phyloP scores from a whole-genome alignment of 64 coral and sea anemone genomes.

The Stylophora pistillata region DNA sequence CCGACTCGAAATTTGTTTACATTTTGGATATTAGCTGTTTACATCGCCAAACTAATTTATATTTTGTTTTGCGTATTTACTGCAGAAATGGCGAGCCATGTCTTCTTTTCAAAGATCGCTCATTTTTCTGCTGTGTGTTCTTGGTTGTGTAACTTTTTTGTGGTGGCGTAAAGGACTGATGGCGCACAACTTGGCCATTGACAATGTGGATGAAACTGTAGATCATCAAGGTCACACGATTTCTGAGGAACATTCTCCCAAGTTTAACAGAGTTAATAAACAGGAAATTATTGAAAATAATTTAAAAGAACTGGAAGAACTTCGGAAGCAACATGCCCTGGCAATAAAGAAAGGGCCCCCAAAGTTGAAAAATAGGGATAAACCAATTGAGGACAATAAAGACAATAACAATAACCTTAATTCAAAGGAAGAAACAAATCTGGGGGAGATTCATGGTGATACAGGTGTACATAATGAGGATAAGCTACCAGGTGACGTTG shows the following conservation, averaged over 20 bases:
- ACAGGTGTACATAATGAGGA: conserved; percentile 46
- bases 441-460: conserved; percentile 61
- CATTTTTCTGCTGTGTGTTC: conserved; percentile 35
- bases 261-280: conserved; percentile 50
- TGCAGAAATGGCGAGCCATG: conserved; percentile 84
- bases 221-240: conserved; percentile 46
- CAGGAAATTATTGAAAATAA: conserved; percentile 68
- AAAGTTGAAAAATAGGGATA: conserved; percentile 61
- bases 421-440: neutral
- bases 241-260: conserved; percentile 44
- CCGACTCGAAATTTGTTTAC: too few species aligned
- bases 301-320: conserved; percentile 71
- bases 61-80: conserved; percentile 1
- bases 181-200: neutral
- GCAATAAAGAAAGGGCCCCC: conserved; percentile 79
- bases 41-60: neutral
- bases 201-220: neutral
- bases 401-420: neutral
- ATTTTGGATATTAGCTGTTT: neutral
- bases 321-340: conserved; percentile 51
- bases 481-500: conserved; percentile 32
- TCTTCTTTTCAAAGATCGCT: conserved; percentile 82
- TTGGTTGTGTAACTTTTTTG: conserved; percentile 53
- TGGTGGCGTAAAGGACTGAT: conserved; percentile 64
- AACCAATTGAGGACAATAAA: neutral